Conservation (phyloP, 2,113 vertebrate genomes). For the Elephas maximus region DNA sequence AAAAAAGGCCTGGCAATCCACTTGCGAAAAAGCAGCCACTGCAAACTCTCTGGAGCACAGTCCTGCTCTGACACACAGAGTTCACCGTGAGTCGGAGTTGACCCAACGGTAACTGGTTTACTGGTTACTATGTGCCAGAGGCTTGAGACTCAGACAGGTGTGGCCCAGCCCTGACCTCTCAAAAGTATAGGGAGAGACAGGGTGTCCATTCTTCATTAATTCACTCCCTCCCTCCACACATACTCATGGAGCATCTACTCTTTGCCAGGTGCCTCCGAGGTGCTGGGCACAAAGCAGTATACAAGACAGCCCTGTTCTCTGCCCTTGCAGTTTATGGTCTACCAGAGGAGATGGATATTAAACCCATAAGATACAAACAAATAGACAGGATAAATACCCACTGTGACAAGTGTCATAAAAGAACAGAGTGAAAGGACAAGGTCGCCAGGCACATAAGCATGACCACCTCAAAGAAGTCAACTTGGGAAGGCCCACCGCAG, state of each 20-base stretch:
- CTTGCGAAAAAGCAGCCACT: too few species aligned
- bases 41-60: too few species aligned
- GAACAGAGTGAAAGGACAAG: neutral
- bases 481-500: neutral
- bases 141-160: neutral
- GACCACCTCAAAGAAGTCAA: rapidly evolving
- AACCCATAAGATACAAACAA: neutral
- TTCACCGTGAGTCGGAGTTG: too few species aligned
- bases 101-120: too few species aligned
- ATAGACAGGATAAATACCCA: neutral
- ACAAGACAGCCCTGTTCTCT: rapidly evolving
- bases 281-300: rapidly evolving
- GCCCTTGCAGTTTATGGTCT: neutral
- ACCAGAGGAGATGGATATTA: rapidly evolving
- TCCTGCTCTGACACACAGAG: too few species aligned
- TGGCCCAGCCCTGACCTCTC: neutral
- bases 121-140: neutral
- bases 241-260: rapidly evolving
- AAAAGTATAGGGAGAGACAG: neutral
- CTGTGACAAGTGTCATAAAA: rapidly evolving
- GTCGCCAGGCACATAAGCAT: rapidly evolving
- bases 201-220: too few species aligned
- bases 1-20: too few species aligned
- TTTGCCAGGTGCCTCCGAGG: rapidly evolving
- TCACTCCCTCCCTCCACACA: neutral